Percentiles rank a stretch among this genome's conserved stretches.
Evolutionary conservation across 2,113 vertebrate species (phyloP).

Genomic region (Menidia beryllina): DNA sequence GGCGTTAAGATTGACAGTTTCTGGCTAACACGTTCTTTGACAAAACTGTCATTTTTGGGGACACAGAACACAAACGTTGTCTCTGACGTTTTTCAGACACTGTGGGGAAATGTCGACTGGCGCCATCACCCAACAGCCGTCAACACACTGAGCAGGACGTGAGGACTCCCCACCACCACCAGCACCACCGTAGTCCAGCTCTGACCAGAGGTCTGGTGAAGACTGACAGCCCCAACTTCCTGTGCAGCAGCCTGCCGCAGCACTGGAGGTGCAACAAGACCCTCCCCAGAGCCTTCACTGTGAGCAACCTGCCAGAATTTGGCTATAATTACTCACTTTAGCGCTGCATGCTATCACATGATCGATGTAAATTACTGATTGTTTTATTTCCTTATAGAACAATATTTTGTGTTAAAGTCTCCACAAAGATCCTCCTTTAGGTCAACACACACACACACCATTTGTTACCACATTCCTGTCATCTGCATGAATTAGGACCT

Average conservation of each 20-base stretch:
- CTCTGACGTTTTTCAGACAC: slow-evolving; percentile 86
- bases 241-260: slow-evolving; percentile 92
- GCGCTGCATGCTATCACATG: too few species aligned
- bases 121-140: slow-evolving; percentile 84
- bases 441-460: too few species aligned
- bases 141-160: slow-evolving; percentile 74
- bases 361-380: too few species aligned
- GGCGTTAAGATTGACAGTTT: too few species aligned
- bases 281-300: slow-evolving; percentile 93
- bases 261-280: slow-evolving; percentile 98
- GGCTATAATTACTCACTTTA: too few species aligned
- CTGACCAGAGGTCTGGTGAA: slow-evolving; percentile 90
- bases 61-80: background rate
- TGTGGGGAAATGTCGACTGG: slow-evolving; percentile 84
- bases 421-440: too few species aligned
- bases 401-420: too few species aligned
- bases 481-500: too few species aligned
- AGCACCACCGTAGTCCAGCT: slow-evolving; percentile 84
- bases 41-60: background rate
- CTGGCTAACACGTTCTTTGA: too few species aligned
- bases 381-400: too few species aligned
- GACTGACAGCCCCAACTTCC: slow-evolving; percentile 96
- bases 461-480: too few species aligned
- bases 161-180: slow-evolving; percentile 81
- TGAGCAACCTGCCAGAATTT: slow-evolving; percentile 79